A percentile compares a stretch with the other conserved stretches of the same genome.
Conservation (phyloP, 1,140 invertebrate species). For the Drosophila orosa region DNA sequence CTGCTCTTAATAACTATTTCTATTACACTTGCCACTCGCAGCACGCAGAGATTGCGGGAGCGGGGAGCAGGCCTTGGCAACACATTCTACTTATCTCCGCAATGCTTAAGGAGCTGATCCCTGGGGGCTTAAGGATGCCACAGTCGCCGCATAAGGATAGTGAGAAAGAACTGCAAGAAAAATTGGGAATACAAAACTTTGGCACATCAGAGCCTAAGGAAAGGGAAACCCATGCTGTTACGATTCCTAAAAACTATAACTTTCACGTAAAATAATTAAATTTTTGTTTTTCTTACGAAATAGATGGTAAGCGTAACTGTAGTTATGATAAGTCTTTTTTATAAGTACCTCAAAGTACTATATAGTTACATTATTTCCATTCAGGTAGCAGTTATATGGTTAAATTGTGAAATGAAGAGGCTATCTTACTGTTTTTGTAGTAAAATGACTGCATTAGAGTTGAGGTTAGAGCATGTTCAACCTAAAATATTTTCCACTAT, state of each 20-base stretch:
- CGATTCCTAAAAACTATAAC: neutral
- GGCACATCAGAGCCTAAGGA: neutral
- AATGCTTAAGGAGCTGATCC: conserved; percentile 38
- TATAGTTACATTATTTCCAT: no score
- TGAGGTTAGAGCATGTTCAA: no score
- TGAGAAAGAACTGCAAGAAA: neutral
- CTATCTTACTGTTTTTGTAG: no score
- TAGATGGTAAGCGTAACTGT: neutral
- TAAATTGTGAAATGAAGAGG: no score
- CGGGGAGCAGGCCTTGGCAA: conserved; percentile 54
- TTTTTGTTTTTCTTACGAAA: neutral
- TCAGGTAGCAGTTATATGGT: no score
- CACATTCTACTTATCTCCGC: conserved; percentile 71
- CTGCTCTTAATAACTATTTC: conserved; percentile 79
- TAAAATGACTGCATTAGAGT: no score
- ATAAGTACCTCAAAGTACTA: no score
- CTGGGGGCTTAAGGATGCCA: conserved; percentile 30
- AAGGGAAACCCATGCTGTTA: neutral
- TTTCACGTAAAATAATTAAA: neutral
- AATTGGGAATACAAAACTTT: neutral
- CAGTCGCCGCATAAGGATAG: conserved; percentile 8
- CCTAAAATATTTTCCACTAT: no score
- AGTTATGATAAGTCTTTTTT: neutral
- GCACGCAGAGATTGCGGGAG: conserved; percentile 50
- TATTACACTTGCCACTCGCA: conserved; percentile 75